Evolutionary conservation across 2,888 invertebrate genomes (phyloP).

Genomic region (Drepanosiphum platanoidis): DNA sequence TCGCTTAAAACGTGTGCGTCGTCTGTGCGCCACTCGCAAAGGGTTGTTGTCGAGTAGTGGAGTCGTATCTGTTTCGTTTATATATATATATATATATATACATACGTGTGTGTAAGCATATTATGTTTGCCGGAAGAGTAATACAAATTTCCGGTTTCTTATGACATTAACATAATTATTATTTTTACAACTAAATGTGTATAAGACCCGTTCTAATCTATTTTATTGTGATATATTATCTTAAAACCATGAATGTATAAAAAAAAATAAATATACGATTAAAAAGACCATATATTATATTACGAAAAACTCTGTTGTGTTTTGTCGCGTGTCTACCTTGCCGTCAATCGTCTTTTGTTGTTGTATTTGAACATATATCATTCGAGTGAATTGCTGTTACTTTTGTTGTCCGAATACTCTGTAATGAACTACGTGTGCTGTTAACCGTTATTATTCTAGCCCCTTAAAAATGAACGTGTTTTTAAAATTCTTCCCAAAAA

Average conservation of each 20-base stretch:
- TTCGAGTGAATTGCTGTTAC: too few relatives aligned
- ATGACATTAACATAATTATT: conserved; percentile 47
- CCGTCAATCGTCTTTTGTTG: too few relatives aligned
- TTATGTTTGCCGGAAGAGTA: not conserved
- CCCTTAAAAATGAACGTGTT: too few relatives aligned
- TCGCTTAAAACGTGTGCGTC: not conserved
- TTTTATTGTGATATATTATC: conserved; percentile 60
- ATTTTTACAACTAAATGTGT: conserved; percentile 48
- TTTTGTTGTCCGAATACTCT: too few relatives aligned
- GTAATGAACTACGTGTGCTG: too few relatives aligned
- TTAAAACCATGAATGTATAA: conserved; percentile 51
- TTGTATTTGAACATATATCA: too few relatives aligned
- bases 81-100: conserved; percentile 19
- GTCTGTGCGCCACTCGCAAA: conserved; percentile 1
- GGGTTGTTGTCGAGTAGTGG: conserved; percentile 10
- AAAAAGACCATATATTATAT: conserved; percentile 28
- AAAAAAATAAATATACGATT: conserved; percentile 28
- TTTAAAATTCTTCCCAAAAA: too few relatives aligned
- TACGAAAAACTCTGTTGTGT: too few relatives aligned
- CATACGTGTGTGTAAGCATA: conserved; percentile 23
- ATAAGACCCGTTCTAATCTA: conserved; percentile 46
- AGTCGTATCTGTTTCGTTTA: conserved; percentile 49
- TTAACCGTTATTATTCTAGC: too few relatives aligned
- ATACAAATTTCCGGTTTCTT: conserved; percentile 28
- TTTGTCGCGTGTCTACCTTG: too few relatives aligned